Conservation (phyloP, 1,140 invertebrate genomes). For the Dinoponera quadriceps region DNA sequence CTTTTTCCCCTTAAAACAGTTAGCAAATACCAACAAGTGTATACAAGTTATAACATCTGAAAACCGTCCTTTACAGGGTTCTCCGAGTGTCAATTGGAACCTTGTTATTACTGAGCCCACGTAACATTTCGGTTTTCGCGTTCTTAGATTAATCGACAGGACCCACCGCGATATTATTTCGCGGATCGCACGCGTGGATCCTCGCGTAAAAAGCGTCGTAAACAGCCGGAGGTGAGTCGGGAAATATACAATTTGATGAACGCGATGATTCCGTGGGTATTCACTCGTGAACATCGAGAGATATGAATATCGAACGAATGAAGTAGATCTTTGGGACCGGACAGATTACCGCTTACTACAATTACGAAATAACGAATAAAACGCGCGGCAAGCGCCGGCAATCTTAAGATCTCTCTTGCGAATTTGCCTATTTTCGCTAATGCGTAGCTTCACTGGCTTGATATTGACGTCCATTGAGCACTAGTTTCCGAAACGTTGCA, state of each 20-base stretch:
- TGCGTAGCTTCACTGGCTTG: neutral
- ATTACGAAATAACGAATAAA: conserved; percentile 1
- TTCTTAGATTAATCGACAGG: neutral
- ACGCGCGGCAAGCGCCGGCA: neutral
- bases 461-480: conserved; percentile 28
- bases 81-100: no score
- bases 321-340: conserved; percentile 12
- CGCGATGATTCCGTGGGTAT: neutral
- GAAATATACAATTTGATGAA: conserved; percentile 16
- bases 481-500: conserved; percentile 13
- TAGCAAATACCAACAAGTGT: no score
- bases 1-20: no score
- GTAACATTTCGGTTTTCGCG: neutral
- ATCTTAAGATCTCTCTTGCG: neutral
- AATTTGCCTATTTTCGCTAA: conserved; percentile 8
- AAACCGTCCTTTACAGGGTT: no score
- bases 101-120: neutral
- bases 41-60: no score
- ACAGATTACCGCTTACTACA: neutral
- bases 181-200: neutral
- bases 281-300: neutral
- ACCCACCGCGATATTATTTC: neutral
- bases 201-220: neutral
- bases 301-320: neutral
- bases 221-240: neutral